Percentiles rank a stretch among this genome's conserved stretches.
phyloP scores from a whole-genome alignment of 2,113 vertebrate species.

The Lasiurus cinereus region DNA sequence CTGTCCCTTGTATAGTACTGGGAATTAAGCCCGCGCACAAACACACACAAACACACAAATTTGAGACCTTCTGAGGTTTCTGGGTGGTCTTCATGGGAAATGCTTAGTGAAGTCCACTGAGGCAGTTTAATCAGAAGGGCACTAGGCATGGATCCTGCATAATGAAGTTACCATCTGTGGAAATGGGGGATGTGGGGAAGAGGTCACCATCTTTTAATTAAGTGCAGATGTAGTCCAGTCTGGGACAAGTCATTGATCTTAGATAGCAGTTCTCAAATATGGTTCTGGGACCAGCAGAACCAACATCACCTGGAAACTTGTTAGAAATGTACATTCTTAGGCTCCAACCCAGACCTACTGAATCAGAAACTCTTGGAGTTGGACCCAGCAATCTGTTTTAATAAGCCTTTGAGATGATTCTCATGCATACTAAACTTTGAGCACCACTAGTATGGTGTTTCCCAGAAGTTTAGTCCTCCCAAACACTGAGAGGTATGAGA shows the following conservation, averaged over 20 bases:
- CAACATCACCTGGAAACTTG: slow-evolving; percentile 20
- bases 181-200: slow-evolving; percentile 59
- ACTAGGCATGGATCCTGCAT: slow-evolving; percentile 70
- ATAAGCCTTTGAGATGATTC: neutral
- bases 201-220: slow-evolving; percentile 78
- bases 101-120: slow-evolving; percentile 67
- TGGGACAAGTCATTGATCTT: slow-evolving; percentile 50
- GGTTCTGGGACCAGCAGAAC: slow-evolving; percentile 35
- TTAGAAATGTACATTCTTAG: slow-evolving; percentile 37
- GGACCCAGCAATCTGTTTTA: slow-evolving; percentile 5
- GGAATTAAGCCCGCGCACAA: neutral
- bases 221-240: slow-evolving; percentile 64
- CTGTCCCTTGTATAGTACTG: slow-evolving; percentile 52
- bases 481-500: neutral
- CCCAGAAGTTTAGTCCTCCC: slow-evolving; percentile 39
- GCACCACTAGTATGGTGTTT: neutral
- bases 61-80: slow-evolving; percentile 65
- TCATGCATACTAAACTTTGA: neutral
- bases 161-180: slow-evolving; percentile 81
- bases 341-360: neutral
- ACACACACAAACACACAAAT: neutral
- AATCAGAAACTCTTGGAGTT: neutral
- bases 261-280: slow-evolving; percentile 43
- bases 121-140: slow-evolving; percentile 78
- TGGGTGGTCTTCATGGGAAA: slow-evolving; percentile 84